Evolutionary conservation across 2,797 vertebrate genomes (phyloP).

Genomic region (Nyctalus aviator): DNA sequence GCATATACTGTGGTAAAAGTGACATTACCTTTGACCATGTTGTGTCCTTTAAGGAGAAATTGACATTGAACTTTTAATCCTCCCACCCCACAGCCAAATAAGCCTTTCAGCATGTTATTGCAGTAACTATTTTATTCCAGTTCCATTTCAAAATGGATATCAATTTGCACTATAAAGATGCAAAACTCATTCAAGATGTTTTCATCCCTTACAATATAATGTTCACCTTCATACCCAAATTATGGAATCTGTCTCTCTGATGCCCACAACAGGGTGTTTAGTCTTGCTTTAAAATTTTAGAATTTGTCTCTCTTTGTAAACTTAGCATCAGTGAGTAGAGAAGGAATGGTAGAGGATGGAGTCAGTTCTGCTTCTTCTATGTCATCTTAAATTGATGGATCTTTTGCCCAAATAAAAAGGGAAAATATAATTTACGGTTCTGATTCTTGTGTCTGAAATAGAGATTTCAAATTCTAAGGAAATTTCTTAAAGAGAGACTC

Average conservation of each 20-base stretch:
- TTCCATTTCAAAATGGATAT: not conserved
- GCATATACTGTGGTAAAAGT: not conserved
- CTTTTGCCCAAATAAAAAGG: constrained; percentile 61
- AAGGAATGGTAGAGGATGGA: not conserved
- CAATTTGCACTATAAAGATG: not conserved
- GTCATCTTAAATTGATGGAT: constrained; percentile 62
- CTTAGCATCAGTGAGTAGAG: not conserved
- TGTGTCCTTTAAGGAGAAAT: not conserved
- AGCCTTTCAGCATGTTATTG: not conserved
- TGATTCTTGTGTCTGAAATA: constrained; percentile 73
- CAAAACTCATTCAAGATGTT: not conserved
- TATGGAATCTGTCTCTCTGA: not conserved
- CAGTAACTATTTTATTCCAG: not conserved
- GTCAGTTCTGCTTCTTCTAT: not conserved
- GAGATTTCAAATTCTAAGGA: constrained; percentile 64
- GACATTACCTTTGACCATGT: not conserved
- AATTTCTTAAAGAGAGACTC: constrained; percentile 66
- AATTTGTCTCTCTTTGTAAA: not conserved
- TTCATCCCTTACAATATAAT: not conserved
- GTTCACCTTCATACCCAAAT: not conserved
- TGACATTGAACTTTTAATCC: not conserved
- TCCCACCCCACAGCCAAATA: rapidly evolving
- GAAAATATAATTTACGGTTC: constrained; percentile 39
- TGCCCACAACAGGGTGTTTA: not conserved
- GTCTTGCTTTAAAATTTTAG: constrained; percentile 59